phyloP scores from a whole-genome alignment of 1,140 invertebrate species.

The Macrotrachela quadricornifera region DNA sequence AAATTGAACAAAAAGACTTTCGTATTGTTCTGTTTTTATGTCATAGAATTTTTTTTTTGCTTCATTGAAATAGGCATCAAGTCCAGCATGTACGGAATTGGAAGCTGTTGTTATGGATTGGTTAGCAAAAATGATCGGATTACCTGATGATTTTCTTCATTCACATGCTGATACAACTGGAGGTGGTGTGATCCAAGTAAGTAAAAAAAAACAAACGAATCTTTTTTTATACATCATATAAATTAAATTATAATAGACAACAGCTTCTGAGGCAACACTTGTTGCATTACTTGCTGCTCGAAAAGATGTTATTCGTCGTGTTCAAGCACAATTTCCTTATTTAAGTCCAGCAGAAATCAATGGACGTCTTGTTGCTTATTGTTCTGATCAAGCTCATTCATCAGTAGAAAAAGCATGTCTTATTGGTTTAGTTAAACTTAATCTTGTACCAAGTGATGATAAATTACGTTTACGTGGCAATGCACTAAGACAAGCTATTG shows the following conservation, averaged over 20 bases:
- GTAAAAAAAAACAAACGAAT: neutral
- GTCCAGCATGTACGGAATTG: constrained; percentile 35
- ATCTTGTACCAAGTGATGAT: constrained; percentile 54
- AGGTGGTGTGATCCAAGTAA: constrained; percentile 40
- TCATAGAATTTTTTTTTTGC: neutral
- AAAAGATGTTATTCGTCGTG: constrained; percentile 39
- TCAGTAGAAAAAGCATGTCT: constrained; percentile 84
- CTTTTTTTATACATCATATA: neutral
- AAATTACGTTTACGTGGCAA: constrained; percentile 60
- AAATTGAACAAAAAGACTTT: no score
- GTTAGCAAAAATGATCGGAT: constrained; percentile 36
- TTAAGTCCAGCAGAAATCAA: constrained; percentile 61
- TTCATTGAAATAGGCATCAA: constrained; percentile 43
- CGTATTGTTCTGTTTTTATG: neutral
- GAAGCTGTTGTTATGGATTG: constrained; percentile 36
- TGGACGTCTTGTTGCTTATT: constrained; percentile 71
- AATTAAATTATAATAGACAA: constrained; percentile 18
- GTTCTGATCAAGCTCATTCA: constrained; percentile 79
- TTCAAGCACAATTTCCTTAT: no score
- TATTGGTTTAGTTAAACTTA: constrained; percentile 68
- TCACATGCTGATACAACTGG: constrained; percentile 28
- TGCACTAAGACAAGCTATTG: constrained; percentile 51
- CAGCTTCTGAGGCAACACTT: constrained; percentile 68
- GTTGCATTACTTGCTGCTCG: constrained; percentile 68
- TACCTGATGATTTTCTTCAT: constrained; percentile 36